Percentiles rank a stretch among this genome's conserved stretches.
These are phyloP conservation scores for Bagarius yarrelli DNA, from an alignment of 2,113 vertebrate species.

Conservation along the genomic window DNA sequence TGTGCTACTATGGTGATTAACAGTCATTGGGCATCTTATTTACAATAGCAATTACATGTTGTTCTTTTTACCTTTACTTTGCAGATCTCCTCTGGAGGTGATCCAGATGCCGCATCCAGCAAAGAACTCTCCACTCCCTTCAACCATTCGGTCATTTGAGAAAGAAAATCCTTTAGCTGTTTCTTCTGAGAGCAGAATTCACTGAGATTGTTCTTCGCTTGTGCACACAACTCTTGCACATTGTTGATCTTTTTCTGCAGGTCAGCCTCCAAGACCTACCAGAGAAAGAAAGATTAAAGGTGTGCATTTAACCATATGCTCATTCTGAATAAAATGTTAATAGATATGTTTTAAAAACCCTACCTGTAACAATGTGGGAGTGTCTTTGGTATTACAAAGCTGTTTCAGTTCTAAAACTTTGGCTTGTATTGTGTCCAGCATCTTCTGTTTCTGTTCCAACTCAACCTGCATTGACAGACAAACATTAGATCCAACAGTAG, in stretches of 20 bases:
- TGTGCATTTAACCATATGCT: not conserved
- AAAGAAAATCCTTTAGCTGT: constrained; percentile 81
- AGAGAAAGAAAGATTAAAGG: constrained; percentile 15
- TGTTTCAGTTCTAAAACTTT: constrained; percentile 85
- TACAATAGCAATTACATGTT: not conserved
- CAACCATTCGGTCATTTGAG: constrained; percentile 79
- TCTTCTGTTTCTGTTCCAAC: constrained; percentile 77
- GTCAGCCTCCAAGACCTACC: constrained; percentile 87
- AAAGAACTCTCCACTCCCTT: constrained; percentile 78
- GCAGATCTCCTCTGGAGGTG: constrained; percentile 79
- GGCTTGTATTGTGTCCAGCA: constrained; percentile 76
- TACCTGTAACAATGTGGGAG: constrained; percentile 88
- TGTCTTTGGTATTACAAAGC: constrained; percentile 75
- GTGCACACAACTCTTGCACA: constrained; percentile 79
- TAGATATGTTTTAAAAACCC: not conserved
- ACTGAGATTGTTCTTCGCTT: constrained; percentile 77
- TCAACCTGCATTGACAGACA: constrained; percentile 72
- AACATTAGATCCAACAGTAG: not conserved
- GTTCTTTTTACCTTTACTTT: constrained; percentile 82
- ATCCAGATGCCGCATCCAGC: constrained; percentile 66
- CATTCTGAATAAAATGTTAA: not conserved
- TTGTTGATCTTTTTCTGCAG: constrained; percentile 82
- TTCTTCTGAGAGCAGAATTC: constrained; percentile 81
- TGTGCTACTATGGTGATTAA: not conserved
- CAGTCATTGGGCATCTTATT: no score